Evolutionary conservation across 2,113 vertebrate species (phyloP).

Genomic region (Marcusenius ussheri): DNA sequence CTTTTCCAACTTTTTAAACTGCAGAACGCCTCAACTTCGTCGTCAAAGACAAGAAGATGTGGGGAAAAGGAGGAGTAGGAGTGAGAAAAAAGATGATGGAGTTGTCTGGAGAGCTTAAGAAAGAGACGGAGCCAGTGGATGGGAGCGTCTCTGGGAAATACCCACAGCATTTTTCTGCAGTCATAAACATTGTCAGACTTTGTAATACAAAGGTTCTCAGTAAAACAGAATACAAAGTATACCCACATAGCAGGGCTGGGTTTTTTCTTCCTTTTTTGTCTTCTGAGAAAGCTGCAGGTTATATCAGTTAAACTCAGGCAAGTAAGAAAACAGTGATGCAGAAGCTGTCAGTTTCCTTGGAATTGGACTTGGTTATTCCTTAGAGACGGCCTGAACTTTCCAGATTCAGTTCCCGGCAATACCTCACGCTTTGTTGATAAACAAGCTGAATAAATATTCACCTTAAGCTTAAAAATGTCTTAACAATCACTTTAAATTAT

Average conservation of each 20-base stretch:
- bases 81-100: conserved; percentile 32
- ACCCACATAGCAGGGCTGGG: conserved; percentile 47
- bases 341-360: conserved; percentile 62
- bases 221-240: conserved; percentile 58
- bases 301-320: conserved; percentile 52
- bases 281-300: conserved; percentile 38
- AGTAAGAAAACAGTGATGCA: conserved; percentile 59
- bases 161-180: conserved; percentile 49
- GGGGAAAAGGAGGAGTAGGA: conserved; percentile 17
- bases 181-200: conserved; percentile 53
- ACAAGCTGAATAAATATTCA: conserved; percentile 4
- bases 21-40: background rate
- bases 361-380: conserved; percentile 55
- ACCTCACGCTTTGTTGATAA: conserved; percentile 3
- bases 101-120: conserved; percentile 28
- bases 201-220: conserved; percentile 52
- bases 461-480: background rate
- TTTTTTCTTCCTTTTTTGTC: conserved; percentile 2
- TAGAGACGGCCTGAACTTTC: conserved; percentile 44
- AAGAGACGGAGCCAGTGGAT: conserved; percentile 38
- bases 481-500: background rate
- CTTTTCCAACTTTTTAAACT: conserved; percentile 2
- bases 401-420: conserved; percentile 26
- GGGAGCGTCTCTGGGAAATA: conserved; percentile 51
- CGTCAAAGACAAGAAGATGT: conserved; percentile 20